phyloP scores from a whole-genome alignment of 2,113 vertebrate genomes.

The Eurypyga helias region DNA sequence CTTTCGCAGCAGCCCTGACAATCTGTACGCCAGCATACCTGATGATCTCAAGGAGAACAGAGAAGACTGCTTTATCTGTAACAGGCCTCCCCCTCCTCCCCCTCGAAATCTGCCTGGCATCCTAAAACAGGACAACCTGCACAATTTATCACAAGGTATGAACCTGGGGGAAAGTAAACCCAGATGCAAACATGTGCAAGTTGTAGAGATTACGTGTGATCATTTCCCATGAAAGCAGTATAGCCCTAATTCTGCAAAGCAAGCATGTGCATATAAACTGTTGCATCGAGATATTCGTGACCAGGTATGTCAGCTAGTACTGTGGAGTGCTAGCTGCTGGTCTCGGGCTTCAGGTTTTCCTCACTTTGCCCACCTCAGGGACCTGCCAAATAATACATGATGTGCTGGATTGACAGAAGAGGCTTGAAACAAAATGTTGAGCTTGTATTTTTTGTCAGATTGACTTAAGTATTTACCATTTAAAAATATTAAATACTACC shows the following conservation, averaged over 20 bases:
- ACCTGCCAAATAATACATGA: background rate
- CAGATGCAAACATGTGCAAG: background rate
- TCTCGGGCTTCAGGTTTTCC: background rate
- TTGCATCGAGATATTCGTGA: background rate
- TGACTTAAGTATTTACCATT: background rate
- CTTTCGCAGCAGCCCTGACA: conserved; percentile 19
- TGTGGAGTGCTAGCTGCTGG: background rate
- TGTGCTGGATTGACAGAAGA: background rate
- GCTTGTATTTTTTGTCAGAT: background rate
- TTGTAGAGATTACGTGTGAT: background rate
- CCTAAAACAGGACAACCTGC: conserved; percentile 49
- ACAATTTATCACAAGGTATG: conserved; percentile 78
- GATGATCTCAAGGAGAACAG: background rate
- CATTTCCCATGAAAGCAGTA: background rate
- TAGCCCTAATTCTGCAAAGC: background rate
- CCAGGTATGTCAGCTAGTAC: background rate
- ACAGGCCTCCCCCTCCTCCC: conserved; percentile 77
- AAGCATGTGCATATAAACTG: background rate
- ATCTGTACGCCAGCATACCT: conserved; percentile 73
- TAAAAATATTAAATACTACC: background rate
- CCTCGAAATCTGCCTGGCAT: conserved; percentile 70
- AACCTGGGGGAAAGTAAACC: background rate
- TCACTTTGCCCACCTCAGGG: background rate
- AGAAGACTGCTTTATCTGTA: background rate
- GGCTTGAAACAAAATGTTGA: background rate